phyloP scores from a whole-genome alignment of 2,888 invertebrate species.

The Rotaria macrura region DNA sequence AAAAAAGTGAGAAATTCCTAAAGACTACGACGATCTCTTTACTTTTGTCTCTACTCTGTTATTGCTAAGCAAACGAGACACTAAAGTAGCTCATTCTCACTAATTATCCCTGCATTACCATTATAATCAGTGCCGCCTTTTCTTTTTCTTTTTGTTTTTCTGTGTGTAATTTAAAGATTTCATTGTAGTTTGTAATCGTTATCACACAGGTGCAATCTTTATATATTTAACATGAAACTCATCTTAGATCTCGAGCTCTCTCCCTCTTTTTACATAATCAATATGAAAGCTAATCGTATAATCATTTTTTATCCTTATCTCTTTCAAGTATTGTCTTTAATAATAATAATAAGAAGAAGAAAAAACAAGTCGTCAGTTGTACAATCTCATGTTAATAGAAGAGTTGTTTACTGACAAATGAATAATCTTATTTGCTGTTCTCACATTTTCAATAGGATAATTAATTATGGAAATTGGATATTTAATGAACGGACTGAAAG shows the following conservation, averaged over 20 bases:
- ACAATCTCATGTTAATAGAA: not conserved
- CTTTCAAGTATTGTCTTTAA: not conserved
- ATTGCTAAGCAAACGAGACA: not conserved
- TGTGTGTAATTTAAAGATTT: not conserved
- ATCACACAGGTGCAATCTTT: not conserved
- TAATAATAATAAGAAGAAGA: not conserved
- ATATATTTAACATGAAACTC: not conserved
- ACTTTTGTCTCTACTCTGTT: not conserved
- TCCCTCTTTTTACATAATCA: not conserved
- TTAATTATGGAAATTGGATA: constrained; percentile 3
- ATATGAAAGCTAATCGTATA: not conserved
- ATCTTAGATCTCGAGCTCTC: not conserved
- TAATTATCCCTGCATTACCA: not conserved
- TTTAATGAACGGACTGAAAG: not conserved
- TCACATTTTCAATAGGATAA: not conserved
- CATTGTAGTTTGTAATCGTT: not conserved
- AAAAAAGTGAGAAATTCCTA: not conserved
- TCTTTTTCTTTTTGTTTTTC: not conserved
- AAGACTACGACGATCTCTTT: not conserved
- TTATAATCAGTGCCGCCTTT: not conserved
- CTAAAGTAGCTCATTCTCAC: not conserved
- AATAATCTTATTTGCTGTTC: not conserved
- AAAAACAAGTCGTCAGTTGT: not conserved
- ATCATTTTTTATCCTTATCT: not conserved
- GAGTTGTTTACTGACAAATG: not conserved